Percentiles rank a stretch among this genome's conserved stretches.
These are phyloP conservation scores for Elephas maximus DNA, from an alignment of 2,113 vertebrate species.

Conservation along the genomic window DNA sequence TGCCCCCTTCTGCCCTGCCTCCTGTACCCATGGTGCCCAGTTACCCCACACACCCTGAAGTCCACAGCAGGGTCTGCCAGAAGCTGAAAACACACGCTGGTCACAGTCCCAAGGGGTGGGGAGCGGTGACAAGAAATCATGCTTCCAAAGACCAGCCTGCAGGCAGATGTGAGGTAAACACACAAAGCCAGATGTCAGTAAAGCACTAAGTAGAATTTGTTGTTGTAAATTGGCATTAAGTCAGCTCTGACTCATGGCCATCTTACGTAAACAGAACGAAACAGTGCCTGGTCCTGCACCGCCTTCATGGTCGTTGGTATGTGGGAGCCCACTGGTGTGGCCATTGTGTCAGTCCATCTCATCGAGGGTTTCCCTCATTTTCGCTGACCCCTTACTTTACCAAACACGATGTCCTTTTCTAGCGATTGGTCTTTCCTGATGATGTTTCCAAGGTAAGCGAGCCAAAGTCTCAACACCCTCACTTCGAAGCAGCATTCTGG, in stretches of 20 bases:
- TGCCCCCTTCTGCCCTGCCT: not conserved
- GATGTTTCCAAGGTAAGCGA: not conserved
- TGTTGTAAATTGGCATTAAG: not conserved
- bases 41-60: rapidly evolving
- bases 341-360: not conserved
- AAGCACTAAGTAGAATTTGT: not conserved
- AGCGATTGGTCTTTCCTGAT: not conserved
- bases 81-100: not conserved
- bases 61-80: not conserved
- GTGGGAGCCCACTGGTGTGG: not conserved
- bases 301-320: not conserved
- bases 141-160: not conserved
- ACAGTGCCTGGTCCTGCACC: not conserved
- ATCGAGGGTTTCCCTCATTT: not conserved
- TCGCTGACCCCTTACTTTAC: no score
- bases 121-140: not conserved
- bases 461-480: not conserved
- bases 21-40: not conserved
- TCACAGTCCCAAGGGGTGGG: not conserved
- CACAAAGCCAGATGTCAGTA: not conserved
- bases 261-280: not conserved
- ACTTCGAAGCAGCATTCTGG: no score
- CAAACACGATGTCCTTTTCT: not conserved
- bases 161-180: not conserved
- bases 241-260: not conserved